These are phyloP conservation scores for Falco rusticolus DNA, from an alignment of 2,797 vertebrate genomes.

Conservation along the genomic window DNA sequence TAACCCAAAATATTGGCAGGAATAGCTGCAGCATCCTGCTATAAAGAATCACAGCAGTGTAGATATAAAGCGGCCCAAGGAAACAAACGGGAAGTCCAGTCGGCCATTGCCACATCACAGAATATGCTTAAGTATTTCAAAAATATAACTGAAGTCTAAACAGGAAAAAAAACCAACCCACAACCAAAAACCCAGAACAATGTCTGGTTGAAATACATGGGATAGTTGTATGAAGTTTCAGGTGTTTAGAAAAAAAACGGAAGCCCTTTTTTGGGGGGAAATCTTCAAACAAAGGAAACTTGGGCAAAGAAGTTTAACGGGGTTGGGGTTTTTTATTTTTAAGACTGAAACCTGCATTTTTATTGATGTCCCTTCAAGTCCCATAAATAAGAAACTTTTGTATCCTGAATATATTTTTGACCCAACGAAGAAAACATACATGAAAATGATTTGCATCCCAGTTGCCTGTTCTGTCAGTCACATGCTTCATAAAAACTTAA, in stretches of 20 bases:
- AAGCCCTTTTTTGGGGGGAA: neutral
- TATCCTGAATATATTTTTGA: neutral
- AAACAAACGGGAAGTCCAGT: neutral
- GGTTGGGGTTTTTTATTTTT: neutral
- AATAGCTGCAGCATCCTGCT: neutral
- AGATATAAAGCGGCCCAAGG: neutral
- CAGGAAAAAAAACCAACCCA: neutral
- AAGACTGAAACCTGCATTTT: neutral
- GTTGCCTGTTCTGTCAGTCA: conserved; percentile 16
- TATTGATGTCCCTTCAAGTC: neutral
- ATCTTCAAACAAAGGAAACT: neutral
- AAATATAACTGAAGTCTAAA: neutral
- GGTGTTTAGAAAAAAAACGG: neutral
- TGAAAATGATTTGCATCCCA: neutral
- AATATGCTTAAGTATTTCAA: neutral
- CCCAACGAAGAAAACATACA: conserved; percentile 2
- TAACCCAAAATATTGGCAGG: neutral
- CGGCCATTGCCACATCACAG: neutral
- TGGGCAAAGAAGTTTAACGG: neutral
- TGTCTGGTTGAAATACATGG: neutral
- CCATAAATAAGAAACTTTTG: neutral
- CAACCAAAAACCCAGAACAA: neutral
- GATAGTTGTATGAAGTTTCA: neutral
- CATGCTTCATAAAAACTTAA: conserved; percentile 27
- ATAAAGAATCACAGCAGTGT: neutral